Percentiles rank a stretch among this genome's conserved stretches.
Conservation (phyloP, 1,140 invertebrate genomes). For the Panulirus ornatus region DNA sequence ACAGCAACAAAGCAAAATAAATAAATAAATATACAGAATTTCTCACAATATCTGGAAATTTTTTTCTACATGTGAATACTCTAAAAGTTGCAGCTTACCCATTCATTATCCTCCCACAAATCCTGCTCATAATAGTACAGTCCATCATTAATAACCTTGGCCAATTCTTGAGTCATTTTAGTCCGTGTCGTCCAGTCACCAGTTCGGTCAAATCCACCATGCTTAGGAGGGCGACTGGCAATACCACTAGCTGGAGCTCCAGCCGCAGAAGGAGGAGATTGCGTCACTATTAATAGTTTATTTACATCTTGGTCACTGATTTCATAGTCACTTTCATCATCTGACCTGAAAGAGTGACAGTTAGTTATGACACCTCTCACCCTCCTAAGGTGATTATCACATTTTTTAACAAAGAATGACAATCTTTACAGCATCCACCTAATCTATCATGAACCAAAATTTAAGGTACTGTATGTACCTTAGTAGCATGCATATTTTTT, state of each 20-base stretch:
- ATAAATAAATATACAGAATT: background rate
- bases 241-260: background rate
- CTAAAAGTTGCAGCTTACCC: slow-evolving; percentile 75
- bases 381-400: background rate
- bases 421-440: too few relatives aligned
- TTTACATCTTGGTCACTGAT: slow-evolving; percentile 95
- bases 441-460: too few relatives aligned
- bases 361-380: slow-evolving; percentile 4
- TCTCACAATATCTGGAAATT: background rate
- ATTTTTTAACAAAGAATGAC: too few relatives aligned
- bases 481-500: too few relatives aligned
- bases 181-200: slow-evolving; percentile 90
- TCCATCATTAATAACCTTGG: slow-evolving; percentile 96
- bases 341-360: slow-evolving; percentile 80
- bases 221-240: slow-evolving; percentile 87
- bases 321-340: slow-evolving; percentile 85
- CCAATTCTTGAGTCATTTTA: slow-evolving; percentile 95
- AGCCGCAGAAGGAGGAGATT: slow-evolving; percentile 81
- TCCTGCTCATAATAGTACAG: slow-evolving; percentile 96
- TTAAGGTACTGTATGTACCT: too few relatives aligned
- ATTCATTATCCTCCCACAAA: slow-evolving; percentile 83
- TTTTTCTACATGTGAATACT: background rate
- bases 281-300: slow-evolving; percentile 97
- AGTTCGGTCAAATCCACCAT: slow-evolving; percentile 93
- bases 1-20: background rate